A percentile compares a stretch with the other conserved stretches of the same genome.
Evolutionary conservation across 2,888 invertebrate genomes (phyloP).

Genomic region (Callinectes sapidus): DNA sequence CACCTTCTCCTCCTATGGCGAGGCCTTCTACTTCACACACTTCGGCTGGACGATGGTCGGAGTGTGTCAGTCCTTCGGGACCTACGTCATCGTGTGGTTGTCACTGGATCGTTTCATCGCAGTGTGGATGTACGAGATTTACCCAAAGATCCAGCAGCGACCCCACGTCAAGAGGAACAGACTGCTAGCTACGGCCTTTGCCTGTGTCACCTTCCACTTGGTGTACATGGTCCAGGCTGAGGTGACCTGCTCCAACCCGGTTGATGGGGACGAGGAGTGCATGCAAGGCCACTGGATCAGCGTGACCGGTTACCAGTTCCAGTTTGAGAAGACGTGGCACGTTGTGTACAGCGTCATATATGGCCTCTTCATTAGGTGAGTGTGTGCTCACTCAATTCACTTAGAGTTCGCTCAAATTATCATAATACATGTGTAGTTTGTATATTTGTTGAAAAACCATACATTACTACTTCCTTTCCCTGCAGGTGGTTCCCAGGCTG

Average conservation of each 20-base stretch:
- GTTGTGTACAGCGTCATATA: constrained; percentile 14
- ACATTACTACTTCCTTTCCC: not conserved
- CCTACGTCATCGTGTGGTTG: constrained; percentile 50
- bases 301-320: constrained; percentile 38
- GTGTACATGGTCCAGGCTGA: constrained; percentile 22
- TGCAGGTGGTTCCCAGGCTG: constrained; percentile 44
- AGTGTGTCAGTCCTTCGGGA: constrained; percentile 35
- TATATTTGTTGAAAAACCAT: not conserved
- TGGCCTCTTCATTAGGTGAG: constrained; percentile 45
- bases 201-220: constrained; percentile 31
- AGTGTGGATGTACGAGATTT: constrained; percentile 43
- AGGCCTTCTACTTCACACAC: constrained; percentile 52
- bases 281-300: constrained; percentile 27
- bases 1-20: constrained; percentile 42
- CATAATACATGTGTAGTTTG: no score
- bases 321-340: constrained; percentile 42
- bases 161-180: constrained; percentile 47
- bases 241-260: not conserved
- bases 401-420: no score
- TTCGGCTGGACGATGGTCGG: constrained; percentile 53
- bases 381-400: not conserved
- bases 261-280: not conserved
- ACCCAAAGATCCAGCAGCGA: constrained; percentile 44
- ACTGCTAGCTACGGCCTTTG: constrained; percentile 9
- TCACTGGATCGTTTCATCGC: constrained; percentile 54